Percentiles rank a stretch among this genome's conserved stretches.
phyloP scores from a whole-genome alignment of 1,140 invertebrate genomes.

The Bradysia coprophila region DNA sequence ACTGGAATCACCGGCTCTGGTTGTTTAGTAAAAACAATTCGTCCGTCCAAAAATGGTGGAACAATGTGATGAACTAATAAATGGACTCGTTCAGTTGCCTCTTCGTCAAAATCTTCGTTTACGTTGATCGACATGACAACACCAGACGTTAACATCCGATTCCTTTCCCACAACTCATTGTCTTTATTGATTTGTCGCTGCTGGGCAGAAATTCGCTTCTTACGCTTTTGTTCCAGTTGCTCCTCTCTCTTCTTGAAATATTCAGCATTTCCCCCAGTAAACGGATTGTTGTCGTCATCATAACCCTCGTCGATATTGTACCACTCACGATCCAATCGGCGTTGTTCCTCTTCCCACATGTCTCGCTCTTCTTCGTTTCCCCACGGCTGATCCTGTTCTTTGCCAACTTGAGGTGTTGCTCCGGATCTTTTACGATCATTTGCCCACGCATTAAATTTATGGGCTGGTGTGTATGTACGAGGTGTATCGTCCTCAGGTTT shows the following conservation, averaged over 20 bases:
- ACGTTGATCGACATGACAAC: conserved; percentile 79
- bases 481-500: conserved; percentile 45
- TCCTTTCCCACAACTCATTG: conserved; percentile 97
- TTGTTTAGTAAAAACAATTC: conserved; percentile 98
- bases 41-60: conserved; percentile 94
- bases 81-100: conserved; percentile 81
- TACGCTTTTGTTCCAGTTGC: conserved; percentile 74
- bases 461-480: conserved; percentile 64
- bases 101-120: conserved; percentile 88
- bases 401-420: conserved; percentile 29
- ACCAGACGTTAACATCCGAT: conserved; percentile 92
- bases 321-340: conserved; percentile 88
- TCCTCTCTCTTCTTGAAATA: conserved; percentile 84
- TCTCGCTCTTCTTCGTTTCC: conserved; percentile 47
- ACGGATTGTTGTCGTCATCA: conserved; percentile 86
- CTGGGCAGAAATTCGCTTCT: conserved; percentile 83
- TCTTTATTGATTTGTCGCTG: conserved; percentile 92
- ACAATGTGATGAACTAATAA: conserved; percentile 96
- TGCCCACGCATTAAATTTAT: conserved; percentile 56
- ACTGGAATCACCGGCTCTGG: conserved; percentile 83
- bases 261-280: conserved; percentile 73
- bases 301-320: conserved; percentile 88
- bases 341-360: conserved; percentile 86
- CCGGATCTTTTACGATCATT: conserved; percentile 42
- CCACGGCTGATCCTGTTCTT: conserved; percentile 26